A percentile compares a stretch with the other conserved stretches of the same genome.
These are phyloP conservation scores for Apis cerana DNA, from an alignment of 1,140 invertebrate genomes.

Conservation along the genomic window DNA sequence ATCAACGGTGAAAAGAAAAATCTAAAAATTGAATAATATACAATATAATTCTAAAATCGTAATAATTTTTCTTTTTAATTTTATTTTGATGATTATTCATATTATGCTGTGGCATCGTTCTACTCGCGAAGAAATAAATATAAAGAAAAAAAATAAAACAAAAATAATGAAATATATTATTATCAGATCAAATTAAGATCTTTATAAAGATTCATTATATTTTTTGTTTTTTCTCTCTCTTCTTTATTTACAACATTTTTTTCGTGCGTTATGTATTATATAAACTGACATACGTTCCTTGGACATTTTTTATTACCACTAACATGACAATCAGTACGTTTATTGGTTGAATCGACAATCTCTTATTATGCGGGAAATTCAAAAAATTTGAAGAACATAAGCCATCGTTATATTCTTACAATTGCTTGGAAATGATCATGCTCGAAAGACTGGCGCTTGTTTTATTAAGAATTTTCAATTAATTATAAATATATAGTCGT, in stretches of 20 bases:
- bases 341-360: background rate
- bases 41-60: background rate
- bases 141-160: background rate
- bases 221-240: constrained; percentile 27
- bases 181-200: constrained; percentile 32
- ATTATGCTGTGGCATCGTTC: constrained; percentile 34
- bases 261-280: constrained; percentile 34
- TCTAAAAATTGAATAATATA: background rate
- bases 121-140: constrained; percentile 27
- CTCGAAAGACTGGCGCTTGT: constrained; percentile 31
- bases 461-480: background rate
- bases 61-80: background rate
- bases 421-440: constrained; percentile 22
- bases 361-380: background rate
- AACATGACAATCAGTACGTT: constrained; percentile 25
- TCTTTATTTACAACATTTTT: constrained; percentile 54
- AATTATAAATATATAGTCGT: too few species aligned
- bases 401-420: background rate
- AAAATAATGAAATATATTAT: background rate
- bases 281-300: constrained; percentile 18
- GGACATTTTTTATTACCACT: constrained; percentile 26
- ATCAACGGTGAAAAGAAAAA: background rate
- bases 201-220: constrained; percentile 47
- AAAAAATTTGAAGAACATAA: background rate
- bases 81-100: background rate